Base-by-base conservation (phyloP, 1,140 invertebrate genomes). In the Papilio helenus region DNA sequence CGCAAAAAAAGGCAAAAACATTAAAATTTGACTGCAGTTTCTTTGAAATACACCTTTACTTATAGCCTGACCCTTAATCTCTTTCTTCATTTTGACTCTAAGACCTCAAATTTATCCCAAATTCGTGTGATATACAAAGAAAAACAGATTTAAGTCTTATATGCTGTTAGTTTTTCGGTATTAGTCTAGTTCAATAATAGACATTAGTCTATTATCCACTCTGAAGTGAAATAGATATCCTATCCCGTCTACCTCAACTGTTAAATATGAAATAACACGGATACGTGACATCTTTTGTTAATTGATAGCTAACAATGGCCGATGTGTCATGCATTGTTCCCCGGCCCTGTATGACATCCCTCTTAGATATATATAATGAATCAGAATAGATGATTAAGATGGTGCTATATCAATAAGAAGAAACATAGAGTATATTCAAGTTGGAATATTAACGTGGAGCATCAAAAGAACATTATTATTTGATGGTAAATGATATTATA, bases 291-390 rank as follows among this genome's bases (percentile, higher is more conserved):
- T 42, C 72, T 51, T 49, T 74, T 74, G 72, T 46, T 74, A 74
- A 44, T 46, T 46, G 39, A 74, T 26, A 4, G 72, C 12, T 74
- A 74, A 49, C 72, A 46, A 74, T 46, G 23, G 14, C 44, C n/a
- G 20, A 26, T 74, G 72, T 51, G 72, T 74, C 72, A 49, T 51
- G 49, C 72, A 74, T 74, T 74, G 44, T 74, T 74, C 42, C 12
- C 3, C 61, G 58, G 58, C 26, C 10, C n/a, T 12, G 3, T 68
- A 1, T 14, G 58, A 65, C 58, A 65, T 65, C 26, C 29, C 58
- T 61, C 26, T 65, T 61, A 65, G 23, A 65, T 29, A 65, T 0
- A 65, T 65, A 65, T 29, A 65, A 65, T 65, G 58, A 65, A 14
- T 65, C 58, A 65, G 58, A 65, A 12, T 61, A 65, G 23, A 29